Conservation (phyloP, 1,140 invertebrate genomes). For the Calephelis nemesis region DNA sequence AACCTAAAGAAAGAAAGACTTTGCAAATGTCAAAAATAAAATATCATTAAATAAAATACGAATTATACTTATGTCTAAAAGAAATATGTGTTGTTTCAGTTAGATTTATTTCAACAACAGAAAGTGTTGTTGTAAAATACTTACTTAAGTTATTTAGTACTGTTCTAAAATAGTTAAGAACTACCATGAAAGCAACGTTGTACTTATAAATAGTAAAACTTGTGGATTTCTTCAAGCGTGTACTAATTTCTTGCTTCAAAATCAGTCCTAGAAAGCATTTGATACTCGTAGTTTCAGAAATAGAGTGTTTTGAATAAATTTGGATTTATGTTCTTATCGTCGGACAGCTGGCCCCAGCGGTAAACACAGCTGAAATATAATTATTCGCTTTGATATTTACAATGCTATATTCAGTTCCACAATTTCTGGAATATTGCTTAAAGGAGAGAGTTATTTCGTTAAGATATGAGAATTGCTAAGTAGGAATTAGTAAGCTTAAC, state of each 20-base stretch:
- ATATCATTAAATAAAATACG: too few relatives aligned
- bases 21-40: too few relatives aligned
- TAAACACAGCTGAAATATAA: conserved; percentile 21
- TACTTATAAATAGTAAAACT: neutral
- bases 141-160: too few relatives aligned
- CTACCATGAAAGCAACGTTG: too few relatives aligned
- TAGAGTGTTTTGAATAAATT: conserved; percentile 49
- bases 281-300: conserved; percentile 34
- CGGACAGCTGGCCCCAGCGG: conserved; percentile 17
- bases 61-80: too few relatives aligned
- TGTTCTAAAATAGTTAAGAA: too few relatives aligned
- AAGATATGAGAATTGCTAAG: too few relatives aligned
- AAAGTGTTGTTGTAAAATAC: too few relatives aligned
- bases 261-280: conserved; percentile 1
- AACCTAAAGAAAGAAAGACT: too few relatives aligned
- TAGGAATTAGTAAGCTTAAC: too few relatives aligned
- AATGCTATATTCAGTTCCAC: neutral
- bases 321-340: conserved; percentile 36
- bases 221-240: neutral
- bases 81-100: too few relatives aligned
- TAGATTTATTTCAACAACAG: too few relatives aligned
- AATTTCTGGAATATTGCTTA: conserved; percentile 1
- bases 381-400: conserved; percentile 10
- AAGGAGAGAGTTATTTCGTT: neutral
- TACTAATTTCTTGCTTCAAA: neutral